phyloP scores from a whole-genome alignment of 2,888 invertebrate genomes.

The Andrena minutula region DNA sequence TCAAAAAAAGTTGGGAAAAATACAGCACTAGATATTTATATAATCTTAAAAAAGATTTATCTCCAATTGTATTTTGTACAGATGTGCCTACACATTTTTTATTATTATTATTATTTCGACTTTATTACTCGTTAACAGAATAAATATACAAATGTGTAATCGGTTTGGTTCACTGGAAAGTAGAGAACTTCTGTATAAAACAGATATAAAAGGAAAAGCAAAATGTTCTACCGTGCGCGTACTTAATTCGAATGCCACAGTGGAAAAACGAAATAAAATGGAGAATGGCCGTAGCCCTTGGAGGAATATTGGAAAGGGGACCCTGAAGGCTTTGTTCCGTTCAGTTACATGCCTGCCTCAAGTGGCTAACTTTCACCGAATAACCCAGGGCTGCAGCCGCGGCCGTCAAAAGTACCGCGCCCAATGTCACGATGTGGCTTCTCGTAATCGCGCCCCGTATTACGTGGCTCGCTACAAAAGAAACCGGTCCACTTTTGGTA shows the following conservation, averaged over 20 bases:
- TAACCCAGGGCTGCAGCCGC: slow-evolving; percentile 67
- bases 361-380: slow-evolving; percentile 79
- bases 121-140: too few species aligned
- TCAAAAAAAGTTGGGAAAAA: too few species aligned
- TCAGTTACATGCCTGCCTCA: slow-evolving; percentile 39
- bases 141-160: background rate
- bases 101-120: too few species aligned
- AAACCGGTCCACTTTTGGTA: slow-evolving; percentile 68
- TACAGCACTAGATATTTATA: too few species aligned
- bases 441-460: slow-evolving; percentile 71
- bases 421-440: slow-evolving; percentile 75
- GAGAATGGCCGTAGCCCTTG: background rate
- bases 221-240: background rate
- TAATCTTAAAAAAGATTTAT: too few species aligned
- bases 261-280: background rate
- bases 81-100: too few species aligned
- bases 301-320: background rate
- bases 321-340: slow-evolving; percentile 19
- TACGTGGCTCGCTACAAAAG: slow-evolving; percentile 58
- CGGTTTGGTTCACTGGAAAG: background rate
- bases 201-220: background rate
- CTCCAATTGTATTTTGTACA: too few species aligned
- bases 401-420: slow-evolving; percentile 73
- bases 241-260: background rate
- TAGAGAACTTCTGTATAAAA: too few species aligned